These are phyloP conservation scores for Danio tinwini DNA, from an alignment of 2,797 vertebrate genomes.

Conservation along the genomic window DNA sequence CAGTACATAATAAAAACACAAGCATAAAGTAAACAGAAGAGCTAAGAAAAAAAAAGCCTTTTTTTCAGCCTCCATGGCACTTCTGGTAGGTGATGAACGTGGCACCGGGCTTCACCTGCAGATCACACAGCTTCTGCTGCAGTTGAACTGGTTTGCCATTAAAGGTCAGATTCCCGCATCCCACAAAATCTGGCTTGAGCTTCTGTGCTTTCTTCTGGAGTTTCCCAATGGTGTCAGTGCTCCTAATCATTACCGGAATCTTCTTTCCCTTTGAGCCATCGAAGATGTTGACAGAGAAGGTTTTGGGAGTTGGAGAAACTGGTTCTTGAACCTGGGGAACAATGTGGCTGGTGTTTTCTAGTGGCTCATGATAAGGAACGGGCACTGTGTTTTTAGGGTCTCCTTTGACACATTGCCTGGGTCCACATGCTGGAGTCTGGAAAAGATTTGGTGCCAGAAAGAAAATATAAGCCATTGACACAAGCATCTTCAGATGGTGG, in stretches of 20 bases:
- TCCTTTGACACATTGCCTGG: neutral
- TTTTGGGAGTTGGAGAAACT: neutral
- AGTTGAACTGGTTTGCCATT: slow-evolving; percentile 49
- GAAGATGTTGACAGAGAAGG: slow-evolving; percentile 24
- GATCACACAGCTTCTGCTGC: slow-evolving; percentile 34
- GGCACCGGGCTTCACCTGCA: slow-evolving; percentile 44
- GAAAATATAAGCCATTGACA: neutral
- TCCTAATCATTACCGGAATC: neutral
- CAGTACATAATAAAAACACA: no score
- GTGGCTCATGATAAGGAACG: neutral
- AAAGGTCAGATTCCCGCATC: slow-evolving; percentile 40
- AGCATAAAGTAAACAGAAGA: no score
- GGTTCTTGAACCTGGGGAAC: neutral
- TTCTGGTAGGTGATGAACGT: slow-evolving; percentile 56
- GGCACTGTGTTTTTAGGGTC: neutral
- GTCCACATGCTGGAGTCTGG: neutral
- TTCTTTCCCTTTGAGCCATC: neutral
- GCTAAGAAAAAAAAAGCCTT: no score
- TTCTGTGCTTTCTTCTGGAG: slow-evolving; percentile 36
- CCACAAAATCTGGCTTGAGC: neutral
- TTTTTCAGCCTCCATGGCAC: slow-evolving; percentile 54
- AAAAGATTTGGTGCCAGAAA: neutral
- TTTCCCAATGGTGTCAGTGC: slow-evolving; percentile 46
- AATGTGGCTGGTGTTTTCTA: slow-evolving; percentile 27
- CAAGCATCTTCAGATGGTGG: neutral